Evolutionary conservation across 2,797 vertebrate genomes (phyloP), one percentile per base, ranked within the genome.

Genomic region (Gymnocypris eckloni): DNA sequence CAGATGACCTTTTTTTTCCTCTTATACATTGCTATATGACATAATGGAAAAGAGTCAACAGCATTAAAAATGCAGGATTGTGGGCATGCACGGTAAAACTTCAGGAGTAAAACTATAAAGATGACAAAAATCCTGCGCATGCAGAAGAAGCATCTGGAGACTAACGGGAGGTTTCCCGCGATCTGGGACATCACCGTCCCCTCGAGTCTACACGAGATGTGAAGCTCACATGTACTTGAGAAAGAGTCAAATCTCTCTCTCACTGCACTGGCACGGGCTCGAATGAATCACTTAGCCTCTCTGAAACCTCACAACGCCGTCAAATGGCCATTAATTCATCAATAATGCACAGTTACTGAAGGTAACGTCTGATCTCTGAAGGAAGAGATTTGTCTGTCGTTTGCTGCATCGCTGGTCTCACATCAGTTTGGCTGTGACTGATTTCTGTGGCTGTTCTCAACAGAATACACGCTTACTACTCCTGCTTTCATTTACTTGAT

Each of bases 301-400:
- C 39, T 16, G 52, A 86, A 82, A 45, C 20, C 72, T 86, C 28
- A 48, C 54, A 20, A 64, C 13, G 61, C 33, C 28, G n/a, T 48
- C 79, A 82, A n/a, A 52, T 48, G 39, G 78, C 70, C 84, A 56
- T 86, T 84, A 77, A 79, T 61, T 50, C 81, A 86, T 88, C 78
- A 86, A 86, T 88, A 84, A 86, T 84, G 66, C 78, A 88, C 39
- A n/a, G 41, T 41, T 11, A 54, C 64, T 50, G 84, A 48, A 61
- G 33, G 75, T 39, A 45, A 43, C 20, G 22, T 81, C 52, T 56
- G 37, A 59, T 71, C n/a, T 45, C 25, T 73, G 25, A 64, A n/a
- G 12, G 25, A 83, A 48, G 41, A 64, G 70, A 37, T 72, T 33
- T 72, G 52, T 43, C 18, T 56, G 52, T 39, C 37, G 15, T 52